Evolutionary conservation across 35 echinoderm and acorn worm genomes (phyloP).

Genomic region (Holothuria glaberrima): DNA sequence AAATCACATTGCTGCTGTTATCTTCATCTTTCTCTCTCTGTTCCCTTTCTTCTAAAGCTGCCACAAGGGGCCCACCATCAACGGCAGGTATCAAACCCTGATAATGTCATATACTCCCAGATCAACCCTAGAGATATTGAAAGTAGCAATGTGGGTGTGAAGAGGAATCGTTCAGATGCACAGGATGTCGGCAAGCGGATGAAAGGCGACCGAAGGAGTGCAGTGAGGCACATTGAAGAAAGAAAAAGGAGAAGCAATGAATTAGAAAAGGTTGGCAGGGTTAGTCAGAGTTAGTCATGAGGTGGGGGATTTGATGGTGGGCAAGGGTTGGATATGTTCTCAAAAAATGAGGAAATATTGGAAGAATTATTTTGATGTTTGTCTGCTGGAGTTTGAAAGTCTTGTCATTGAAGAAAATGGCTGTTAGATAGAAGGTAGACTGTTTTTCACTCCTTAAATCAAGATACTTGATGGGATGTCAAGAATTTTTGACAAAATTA

Average conservation of each 20-base stretch:
- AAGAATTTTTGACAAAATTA: too few relatives aligned
- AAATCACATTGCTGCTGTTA: not conserved
- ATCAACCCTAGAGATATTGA: not conserved
- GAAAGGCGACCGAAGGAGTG: slow-evolving; percentile 36
- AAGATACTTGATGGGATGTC: too few relatives aligned
- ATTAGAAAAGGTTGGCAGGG: slow-evolving; percentile 63
- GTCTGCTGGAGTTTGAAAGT: too few relatives aligned
- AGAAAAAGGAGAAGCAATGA: slow-evolving; percentile 52
- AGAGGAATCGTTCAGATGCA: slow-evolving; percentile 74
- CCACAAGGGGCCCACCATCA: slow-evolving; percentile 44
- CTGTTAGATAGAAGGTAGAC: too few relatives aligned
- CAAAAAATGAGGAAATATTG: too few relatives aligned
- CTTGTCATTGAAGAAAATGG: too few relatives aligned
- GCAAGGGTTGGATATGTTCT: too few relatives aligned
- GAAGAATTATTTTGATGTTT: too few relatives aligned
- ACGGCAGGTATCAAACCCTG: slow-evolving; percentile 69
- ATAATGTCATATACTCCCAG: slow-evolving; percentile 30
- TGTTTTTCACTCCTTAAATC: too few relatives aligned
- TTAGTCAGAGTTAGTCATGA: slow-evolving; percentile 33
- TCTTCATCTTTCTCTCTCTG: not conserved
- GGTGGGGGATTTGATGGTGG: too few relatives aligned
- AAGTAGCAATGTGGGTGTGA: not conserved
- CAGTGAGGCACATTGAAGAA: not conserved
- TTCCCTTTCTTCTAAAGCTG: slow-evolving; percentile 1
- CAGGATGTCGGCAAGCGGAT: slow-evolving; percentile 47